These are phyloP conservation scores for Stenodera caucasica DNA, from an alignment of 2,888 invertebrate genomes.

Conservation along the genomic window DNA sequence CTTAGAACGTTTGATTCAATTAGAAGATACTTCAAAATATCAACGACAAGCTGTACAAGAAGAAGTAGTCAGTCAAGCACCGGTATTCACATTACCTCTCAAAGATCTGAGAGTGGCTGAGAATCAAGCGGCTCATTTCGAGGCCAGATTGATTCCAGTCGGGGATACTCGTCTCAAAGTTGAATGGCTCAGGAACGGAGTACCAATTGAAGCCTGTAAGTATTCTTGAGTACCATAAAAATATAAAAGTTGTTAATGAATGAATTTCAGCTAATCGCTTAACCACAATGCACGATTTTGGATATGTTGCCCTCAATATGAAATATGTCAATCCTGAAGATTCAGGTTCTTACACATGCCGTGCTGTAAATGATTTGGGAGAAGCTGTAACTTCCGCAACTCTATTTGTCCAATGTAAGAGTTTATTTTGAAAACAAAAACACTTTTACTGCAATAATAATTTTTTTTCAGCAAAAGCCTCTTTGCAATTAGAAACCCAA, in stretches of 20 bases:
- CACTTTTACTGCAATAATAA: too few species aligned
- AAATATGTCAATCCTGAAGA: constrained; percentile 95
- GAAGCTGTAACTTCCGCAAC: constrained; percentile 95
- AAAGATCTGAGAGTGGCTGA: constrained; percentile 84
- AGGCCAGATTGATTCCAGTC: constrained; percentile 90
- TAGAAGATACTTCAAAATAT: constrained; percentile 78
- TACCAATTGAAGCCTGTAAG: constrained; percentile 86
- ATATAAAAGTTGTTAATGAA: constrained; percentile 12
- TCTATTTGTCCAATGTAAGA: constrained; percentile 82
- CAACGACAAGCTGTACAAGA: constrained; percentile 75
- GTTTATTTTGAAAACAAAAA: too few species aligned
- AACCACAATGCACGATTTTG: constrained; percentile 96
- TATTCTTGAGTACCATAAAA: constrained; percentile 27
- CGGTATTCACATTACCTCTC: constrained; percentile 90
- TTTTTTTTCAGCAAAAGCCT: constrained; percentile 71
- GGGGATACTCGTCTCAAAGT: constrained; percentile 91
- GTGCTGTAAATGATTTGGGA: constrained; percentile 89
- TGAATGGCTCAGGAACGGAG: constrained; percentile 91
- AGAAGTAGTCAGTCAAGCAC: constrained; percentile 81
- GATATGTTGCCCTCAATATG: constrained; percentile 94
- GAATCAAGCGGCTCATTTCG: constrained; percentile 92
- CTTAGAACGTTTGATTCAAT: constrained; percentile 74
- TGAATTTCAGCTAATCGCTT: constrained; percentile 74
- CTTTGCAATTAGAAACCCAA: constrained; percentile 84
- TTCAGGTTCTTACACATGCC: constrained; percentile 94